phyloP scores from a whole-genome alignment of 2,888 invertebrate species.

The Epistrophe eligans region DNA sequence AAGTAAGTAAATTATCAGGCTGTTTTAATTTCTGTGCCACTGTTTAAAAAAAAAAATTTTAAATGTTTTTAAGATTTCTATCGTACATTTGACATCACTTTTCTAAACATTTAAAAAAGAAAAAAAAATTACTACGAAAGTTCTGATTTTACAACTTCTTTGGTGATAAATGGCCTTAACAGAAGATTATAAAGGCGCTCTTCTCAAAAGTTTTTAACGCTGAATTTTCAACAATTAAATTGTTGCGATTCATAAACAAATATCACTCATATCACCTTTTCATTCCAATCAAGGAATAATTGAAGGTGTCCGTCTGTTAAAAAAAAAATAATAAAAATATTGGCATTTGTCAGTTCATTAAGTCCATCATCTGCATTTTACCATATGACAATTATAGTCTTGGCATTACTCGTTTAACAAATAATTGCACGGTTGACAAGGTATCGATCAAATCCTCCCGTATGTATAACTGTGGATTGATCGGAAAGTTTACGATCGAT shows the following conservation, averaged over 20 bases:
- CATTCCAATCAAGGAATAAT: not conserved
- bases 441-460: constrained; percentile 44
- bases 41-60: too few relatives aligned
- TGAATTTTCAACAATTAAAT: not conserved
- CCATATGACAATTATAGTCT: constrained; percentile 29
- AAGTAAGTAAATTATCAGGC: too few relatives aligned
- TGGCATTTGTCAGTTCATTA: constrained; percentile 33
- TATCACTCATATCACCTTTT: constrained; percentile 17
- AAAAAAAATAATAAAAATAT: constrained; percentile 19
- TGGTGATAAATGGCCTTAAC: constrained; percentile 38
- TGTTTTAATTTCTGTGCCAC: too few relatives aligned
- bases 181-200: not conserved
- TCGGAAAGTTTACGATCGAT: constrained; percentile 69
- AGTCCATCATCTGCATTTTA: constrained; percentile 45
- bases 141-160: too few relatives aligned
- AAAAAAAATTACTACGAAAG: too few relatives aligned
- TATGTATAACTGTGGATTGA: constrained; percentile 24
- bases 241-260: not conserved
- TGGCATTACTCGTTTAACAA: constrained; percentile 57
- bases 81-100: too few relatives aligned
- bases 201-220: not conserved
- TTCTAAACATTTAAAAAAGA: too few relatives aligned
- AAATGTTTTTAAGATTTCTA: too few relatives aligned
- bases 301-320: not conserved
- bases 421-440: constrained; percentile 68